A percentile compares a stretch with the other conserved stretches of the same genome.
Evolutionary conservation across 2,888 invertebrate species (phyloP).

Genomic region (Xestia ashworthii): DNA sequence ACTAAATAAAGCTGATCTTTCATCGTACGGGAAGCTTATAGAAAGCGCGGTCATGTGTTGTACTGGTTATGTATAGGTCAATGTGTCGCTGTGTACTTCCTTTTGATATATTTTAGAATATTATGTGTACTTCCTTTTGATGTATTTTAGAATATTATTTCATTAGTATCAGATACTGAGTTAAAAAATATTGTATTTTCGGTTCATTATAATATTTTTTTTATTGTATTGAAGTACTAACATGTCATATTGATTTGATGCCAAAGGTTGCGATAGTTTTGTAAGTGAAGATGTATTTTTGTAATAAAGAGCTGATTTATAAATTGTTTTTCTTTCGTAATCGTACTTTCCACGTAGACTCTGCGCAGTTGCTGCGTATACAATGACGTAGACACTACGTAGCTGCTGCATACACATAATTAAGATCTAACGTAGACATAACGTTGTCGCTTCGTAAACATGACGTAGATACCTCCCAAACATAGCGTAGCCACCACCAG

Average conservation of each 20-base stretch:
- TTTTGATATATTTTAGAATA: too few species aligned
- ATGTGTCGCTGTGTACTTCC: too few species aligned
- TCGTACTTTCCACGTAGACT: too few species aligned
- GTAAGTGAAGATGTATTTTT: slow-evolving; percentile 31
- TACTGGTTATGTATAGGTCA: too few species aligned
- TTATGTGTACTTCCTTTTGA: not conserved
- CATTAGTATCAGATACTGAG: not conserved
- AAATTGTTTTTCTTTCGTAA: not conserved
- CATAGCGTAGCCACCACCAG: not conserved
- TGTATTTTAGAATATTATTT: not conserved
- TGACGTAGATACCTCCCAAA: not conserved
- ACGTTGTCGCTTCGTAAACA: not conserved
- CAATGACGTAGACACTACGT: not conserved
- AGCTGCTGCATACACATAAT: not conserved
- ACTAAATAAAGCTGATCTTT: too few species aligned
- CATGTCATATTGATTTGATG: slow-evolving; percentile 15
- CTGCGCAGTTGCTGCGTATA: not conserved
- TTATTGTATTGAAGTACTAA: not conserved
- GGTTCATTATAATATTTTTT: not conserved
- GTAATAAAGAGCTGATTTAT: slow-evolving; percentile 34
- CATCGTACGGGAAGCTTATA: too few species aligned
- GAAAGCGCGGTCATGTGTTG: too few species aligned
- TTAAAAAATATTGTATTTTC: not conserved
- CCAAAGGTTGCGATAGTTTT: slow-evolving; percentile 16
- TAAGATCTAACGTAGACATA: not conserved